Evolutionary conservation across 2,113 vertebrate genomes (phyloP), one percentile per base, ranked within the genome.

Genomic region (Condylura cristata): DNA sequence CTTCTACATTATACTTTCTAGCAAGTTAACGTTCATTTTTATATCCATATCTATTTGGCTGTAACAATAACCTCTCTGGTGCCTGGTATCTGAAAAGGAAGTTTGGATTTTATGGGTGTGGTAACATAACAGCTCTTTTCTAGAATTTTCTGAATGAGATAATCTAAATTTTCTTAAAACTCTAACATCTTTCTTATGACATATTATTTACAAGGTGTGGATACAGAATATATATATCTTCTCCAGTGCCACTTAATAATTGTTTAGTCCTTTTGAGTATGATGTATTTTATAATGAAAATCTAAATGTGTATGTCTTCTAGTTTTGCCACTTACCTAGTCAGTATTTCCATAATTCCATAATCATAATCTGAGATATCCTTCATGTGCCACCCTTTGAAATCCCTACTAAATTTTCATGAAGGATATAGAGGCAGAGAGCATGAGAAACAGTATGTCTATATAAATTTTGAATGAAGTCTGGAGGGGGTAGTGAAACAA

Each of bases 401-500:
- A 92, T 86, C 18, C 28, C 18, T 63, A 93, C 71, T 83, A 92
- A 84, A 95, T 90, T 96, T 95, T 83, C n/a, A 70, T 83, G 65
- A 89, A 68, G 34, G 34, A 89, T 61, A 80, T 17, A 94, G 65
- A 96, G 9, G 6, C 20, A 82, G 53, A 83, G 30, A 93, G 20
- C 48, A 86, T 61, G 83, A 89, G 58, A 83, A 79, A 86, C 32
- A 90, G 32, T 51, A 58, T 51, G 12, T 14, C 22, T 39, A 39
- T 17, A 89, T 83, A 68, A 89, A 92, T 90, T 34, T 63, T 92
- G 20, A 92, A 95, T 84, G 37, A 11, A 87, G 2, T 76, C 9
- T 0, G 14, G 46, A 46, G 39, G 10, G 9, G 20, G 22, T 13
- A n/a, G 28, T 74, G 28, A 92, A 96, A 89, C 63, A 83, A 90